phyloP scores from a whole-genome alignment of 2,888 invertebrate species.

The Nomada ruficornis region DNA sequence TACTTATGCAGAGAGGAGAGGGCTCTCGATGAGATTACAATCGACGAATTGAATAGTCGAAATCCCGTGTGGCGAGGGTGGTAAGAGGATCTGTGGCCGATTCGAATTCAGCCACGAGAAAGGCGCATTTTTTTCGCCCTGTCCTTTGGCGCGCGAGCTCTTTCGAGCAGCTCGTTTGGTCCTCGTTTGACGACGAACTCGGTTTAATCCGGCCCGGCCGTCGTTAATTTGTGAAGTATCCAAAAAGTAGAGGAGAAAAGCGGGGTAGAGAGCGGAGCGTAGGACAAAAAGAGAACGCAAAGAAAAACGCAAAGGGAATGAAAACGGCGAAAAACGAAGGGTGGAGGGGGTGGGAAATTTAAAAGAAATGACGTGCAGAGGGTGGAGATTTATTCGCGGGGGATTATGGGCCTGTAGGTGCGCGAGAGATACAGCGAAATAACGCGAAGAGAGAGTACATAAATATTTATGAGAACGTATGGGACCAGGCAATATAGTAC shows the following conservation, averaged over 20 bases:
- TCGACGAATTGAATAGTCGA: constrained; percentile 1
- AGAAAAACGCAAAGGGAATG: neutral
- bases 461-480: constrained; percentile 29
- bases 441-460: neutral
- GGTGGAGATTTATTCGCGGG: constrained; percentile 18
- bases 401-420: constrained; percentile 25
- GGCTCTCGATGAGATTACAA: constrained; percentile 22
- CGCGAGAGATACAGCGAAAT: neutral
- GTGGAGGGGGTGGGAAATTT: no score
- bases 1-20: neutral
- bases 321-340: neutral
- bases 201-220: constrained; percentile 21
- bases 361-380: neutral
- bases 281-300: neutral
- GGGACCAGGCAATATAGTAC: neutral
- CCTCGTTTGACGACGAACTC: constrained; percentile 37
- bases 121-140: constrained; percentile 12
- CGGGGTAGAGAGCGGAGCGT: no score
- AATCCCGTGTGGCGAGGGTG: neutral
- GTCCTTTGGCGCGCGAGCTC: neutral
- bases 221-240: constrained; percentile 43
- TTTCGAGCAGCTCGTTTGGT: constrained; percentile 25
- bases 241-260: neutral
- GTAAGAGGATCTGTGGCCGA: constrained; percentile 2
- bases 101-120: constrained; percentile 10